Evolutionary conservation across 2,113 vertebrate genomes (phyloP).

Genomic region (Callipepla californica): DNA sequence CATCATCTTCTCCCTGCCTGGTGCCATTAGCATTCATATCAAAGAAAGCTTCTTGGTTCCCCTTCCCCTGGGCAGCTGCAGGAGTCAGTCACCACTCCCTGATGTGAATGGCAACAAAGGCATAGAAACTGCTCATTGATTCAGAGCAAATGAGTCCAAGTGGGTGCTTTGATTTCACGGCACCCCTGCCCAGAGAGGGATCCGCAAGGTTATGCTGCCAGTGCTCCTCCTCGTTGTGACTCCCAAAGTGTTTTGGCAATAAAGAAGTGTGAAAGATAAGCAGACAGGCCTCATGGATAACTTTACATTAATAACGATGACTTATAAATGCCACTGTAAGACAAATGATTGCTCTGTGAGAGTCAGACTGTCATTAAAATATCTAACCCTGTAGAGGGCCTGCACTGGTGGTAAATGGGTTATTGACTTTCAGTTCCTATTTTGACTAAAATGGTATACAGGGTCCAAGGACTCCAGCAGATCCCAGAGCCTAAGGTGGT

Average conservation of each 20-base stretch:
- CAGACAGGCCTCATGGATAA: conserved; percentile 9
- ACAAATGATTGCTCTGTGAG: conserved; percentile 7
- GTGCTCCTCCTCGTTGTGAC: conserved; percentile 5
- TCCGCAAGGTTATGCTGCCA: conserved; percentile 22
- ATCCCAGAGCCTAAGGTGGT: conserved; percentile 42
- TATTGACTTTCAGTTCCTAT: conserved; percentile 62
- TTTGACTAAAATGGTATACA: conserved; percentile 56
- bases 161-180: conserved; percentile 29
- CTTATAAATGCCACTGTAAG: conserved; percentile 34
- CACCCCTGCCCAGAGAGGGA: conserved; percentile 16
- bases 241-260: conserved; percentile 30
- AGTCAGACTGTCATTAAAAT: conserved; percentile 46
- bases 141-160: conserved; percentile 28
- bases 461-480: conserved; percentile 50
- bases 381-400: background rate
- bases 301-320: conserved; percentile 56
- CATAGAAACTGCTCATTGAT: conserved; percentile 16
- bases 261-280: conserved; percentile 25
- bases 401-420: conserved; percentile 62
- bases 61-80: conserved; percentile 36
- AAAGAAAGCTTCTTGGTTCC: conserved; percentile 13
- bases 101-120: conserved; percentile 39
- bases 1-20: background rate
- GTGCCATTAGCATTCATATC: conserved; percentile 32
- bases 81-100: conserved; percentile 48